These are phyloP conservation scores for Dinoponera quadriceps DNA, from an alignment of 1,140 invertebrate species.

Conservation along the genomic window DNA sequence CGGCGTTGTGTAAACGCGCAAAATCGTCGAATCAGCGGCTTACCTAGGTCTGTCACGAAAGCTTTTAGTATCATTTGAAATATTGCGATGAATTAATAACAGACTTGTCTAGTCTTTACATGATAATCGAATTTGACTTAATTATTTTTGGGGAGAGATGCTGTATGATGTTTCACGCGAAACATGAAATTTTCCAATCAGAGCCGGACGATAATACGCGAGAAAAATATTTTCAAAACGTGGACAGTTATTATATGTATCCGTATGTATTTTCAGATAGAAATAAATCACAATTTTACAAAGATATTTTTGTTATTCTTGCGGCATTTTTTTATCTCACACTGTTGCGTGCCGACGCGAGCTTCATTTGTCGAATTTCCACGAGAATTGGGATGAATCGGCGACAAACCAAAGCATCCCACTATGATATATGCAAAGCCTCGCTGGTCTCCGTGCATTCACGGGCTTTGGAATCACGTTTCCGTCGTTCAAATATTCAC, in stretches of 20 bases:
- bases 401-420: not conserved
- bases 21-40: not conserved
- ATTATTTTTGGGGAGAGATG: not conserved
- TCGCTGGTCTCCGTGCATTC: not conserved
- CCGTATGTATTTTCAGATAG: not conserved
- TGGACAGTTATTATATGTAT: not conserved
- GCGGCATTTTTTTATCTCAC: not conserved
- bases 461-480: not conserved
- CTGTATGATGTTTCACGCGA: not conserved
- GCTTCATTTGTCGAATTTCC: not conserved
- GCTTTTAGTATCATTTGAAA: not conserved
- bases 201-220: not conserved
- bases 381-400: not conserved
- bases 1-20: not conserved
- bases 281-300: not conserved
- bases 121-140: too few species aligned
- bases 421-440: slow-evolving; percentile 8
- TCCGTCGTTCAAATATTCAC: slow-evolving; percentile 11
- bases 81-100: not conserved
- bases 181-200: not conserved
- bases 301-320: not conserved
- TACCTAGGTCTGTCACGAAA: not conserved
- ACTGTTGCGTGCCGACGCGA: not conserved
- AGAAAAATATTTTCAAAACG: not conserved
- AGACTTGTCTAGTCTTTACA: too few species aligned